Percentiles rank a stretch among this genome's conserved stretches.
These are phyloP conservation scores for Xanthorhoe spadicearia DNA, from an alignment of 2,888 invertebrate species.

Conservation along the genomic window DNA sequence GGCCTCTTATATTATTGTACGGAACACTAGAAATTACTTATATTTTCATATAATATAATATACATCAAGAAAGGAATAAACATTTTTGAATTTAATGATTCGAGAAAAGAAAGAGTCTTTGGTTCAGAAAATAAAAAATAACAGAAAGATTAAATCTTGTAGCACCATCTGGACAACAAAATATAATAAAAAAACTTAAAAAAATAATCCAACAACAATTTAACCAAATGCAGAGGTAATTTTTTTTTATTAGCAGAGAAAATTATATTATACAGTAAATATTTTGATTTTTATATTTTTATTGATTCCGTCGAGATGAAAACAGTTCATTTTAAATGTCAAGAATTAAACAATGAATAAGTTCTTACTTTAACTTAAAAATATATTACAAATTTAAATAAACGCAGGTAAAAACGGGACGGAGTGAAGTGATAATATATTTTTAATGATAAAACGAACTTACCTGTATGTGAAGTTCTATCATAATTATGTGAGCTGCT, in stretches of 20 bases:
- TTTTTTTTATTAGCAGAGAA: slow-evolving; percentile 17
- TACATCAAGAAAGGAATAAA: background rate
- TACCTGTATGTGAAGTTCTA: too few species aligned
- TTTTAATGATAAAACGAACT: slow-evolving; percentile 3
- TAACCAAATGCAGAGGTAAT: slow-evolving; percentile 48
- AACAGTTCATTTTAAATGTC: background rate
- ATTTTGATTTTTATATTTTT: slow-evolving; percentile 1
- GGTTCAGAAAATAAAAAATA: slow-evolving; percentile 71
- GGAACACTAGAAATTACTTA: slow-evolving; percentile 7
- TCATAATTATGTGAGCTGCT: too few species aligned
- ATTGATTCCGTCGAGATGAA: background rate
- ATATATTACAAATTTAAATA: slow-evolving; percentile 46
- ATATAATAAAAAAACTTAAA: slow-evolving; percentile 49
- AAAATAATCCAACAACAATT: slow-evolving; percentile 51
- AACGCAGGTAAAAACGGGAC: slow-evolving; percentile 66
- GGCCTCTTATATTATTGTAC: slow-evolving; percentile 55
- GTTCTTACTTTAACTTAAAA: slow-evolving; percentile 32
- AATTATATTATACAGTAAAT: background rate
- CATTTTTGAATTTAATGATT: slow-evolving; percentile 21
- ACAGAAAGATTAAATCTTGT: slow-evolving; percentile 73
- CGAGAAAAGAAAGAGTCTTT: slow-evolving; percentile 67
- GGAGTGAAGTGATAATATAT: slow-evolving; percentile 56
- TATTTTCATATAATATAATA: background rate
- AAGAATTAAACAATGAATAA: slow-evolving; percentile 4
- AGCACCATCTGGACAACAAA: slow-evolving; percentile 77